These are phyloP conservation scores for Pipistrellus pygmaeus DNA, from an alignment of 2,797 vertebrate species.

Conservation along the genomic window DNA sequence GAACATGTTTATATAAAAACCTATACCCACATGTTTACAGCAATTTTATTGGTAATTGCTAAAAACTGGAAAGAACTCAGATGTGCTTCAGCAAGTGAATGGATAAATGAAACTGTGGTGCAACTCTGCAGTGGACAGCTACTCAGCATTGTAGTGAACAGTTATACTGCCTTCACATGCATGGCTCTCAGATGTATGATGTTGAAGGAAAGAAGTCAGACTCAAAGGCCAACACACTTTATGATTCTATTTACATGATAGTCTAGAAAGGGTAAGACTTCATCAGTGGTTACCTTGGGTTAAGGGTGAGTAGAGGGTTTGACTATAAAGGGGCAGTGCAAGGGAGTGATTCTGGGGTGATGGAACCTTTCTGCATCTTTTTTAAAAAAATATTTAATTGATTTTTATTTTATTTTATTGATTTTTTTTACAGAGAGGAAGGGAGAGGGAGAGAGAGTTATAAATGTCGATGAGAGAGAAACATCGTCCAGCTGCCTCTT, in stretches of 20 bases:
- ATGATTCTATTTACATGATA: neutral
- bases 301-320: neutral
- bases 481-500: no score
- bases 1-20: neutral
- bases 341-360: neutral
- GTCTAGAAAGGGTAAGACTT: constrained; percentile 18
- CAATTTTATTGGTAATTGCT: constrained; percentile 8
- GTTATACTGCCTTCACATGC: no score
- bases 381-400: no score
- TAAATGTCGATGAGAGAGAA: no score
- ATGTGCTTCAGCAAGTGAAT: neutral
- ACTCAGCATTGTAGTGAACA: neutral
- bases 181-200: neutral
- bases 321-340: neutral
- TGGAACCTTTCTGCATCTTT: neutral
- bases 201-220: neutral
- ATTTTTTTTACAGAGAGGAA: no score
- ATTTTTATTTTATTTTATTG: no score
- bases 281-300: neutral
- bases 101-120: neutral
- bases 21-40: neutral
- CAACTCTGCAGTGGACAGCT: rapidly evolving
- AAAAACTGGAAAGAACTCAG: neutral
- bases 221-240: neutral
- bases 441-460: no score